Evolutionary conservation across 35 echinoderm and acorn worm species (phyloP).

Genomic region (Strongylocentrotus purpuratus): DNA sequence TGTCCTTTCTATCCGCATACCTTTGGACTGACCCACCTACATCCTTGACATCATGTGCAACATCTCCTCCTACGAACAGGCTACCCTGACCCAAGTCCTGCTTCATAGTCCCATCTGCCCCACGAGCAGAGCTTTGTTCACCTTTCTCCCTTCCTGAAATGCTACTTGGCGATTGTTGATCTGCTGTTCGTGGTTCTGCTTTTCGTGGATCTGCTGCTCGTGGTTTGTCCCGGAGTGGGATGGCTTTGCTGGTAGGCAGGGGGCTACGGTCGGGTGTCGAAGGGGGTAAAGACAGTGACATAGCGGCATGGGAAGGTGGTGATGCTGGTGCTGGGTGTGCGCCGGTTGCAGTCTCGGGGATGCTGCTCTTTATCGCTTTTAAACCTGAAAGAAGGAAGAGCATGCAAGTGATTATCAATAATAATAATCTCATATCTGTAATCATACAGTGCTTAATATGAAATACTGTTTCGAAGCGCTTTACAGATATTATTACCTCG

Average conservation of each 20-base stretch:
- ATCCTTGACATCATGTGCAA: neutral
- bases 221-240: conserved; percentile 13
- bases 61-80: neutral
- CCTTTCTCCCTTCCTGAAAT: neutral
- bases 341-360: too few species aligned
- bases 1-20: neutral
- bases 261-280: neutral
- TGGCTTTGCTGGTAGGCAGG: neutral
- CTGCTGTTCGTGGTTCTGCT: neutral
- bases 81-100: neutral
- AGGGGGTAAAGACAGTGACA: conserved; percentile 6
- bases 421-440: too few species aligned
- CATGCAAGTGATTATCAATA: neutral
- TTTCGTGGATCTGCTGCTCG: neutral
- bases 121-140: neutral
- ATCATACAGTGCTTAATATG: too few species aligned
- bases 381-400: conserved; percentile 52
- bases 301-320: neutral
- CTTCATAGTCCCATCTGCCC: neutral
- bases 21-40: neutral
- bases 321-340: neutral
- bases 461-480: too few species aligned
- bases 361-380: conserved; percentile 32
- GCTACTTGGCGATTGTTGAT: neutral
- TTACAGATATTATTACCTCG: too few species aligned